Conservation (phyloP, 2,797 vertebrate species). For the Monodelphis domestica region DNA sequence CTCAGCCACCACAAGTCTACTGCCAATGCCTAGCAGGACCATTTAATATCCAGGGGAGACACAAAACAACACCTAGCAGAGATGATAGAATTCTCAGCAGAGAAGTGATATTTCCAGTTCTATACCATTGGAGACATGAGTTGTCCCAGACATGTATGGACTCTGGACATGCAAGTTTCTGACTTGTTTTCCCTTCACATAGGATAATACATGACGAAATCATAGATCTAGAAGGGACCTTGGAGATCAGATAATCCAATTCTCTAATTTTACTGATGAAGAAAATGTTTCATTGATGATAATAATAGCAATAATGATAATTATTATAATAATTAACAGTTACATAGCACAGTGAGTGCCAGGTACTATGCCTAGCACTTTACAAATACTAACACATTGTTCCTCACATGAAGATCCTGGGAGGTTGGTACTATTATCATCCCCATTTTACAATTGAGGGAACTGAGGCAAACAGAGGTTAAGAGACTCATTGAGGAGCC, state of each 20-base stretch:
- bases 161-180: neutral
- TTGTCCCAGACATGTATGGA: neutral
- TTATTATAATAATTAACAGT: neutral
- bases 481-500: neutral
- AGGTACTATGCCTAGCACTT: neutral
- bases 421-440: neutral
- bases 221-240: neutral
- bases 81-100: neutral
- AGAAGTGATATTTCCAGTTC: neutral
- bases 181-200: neutral
- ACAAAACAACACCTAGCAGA: neutral
- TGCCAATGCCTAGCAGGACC: neutral
- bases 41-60: neutral
- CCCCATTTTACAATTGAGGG: neutral
- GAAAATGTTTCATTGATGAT: neutral
- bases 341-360: neutral
- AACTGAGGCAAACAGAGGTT: neutral
- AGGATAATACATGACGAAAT: neutral
- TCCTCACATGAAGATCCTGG: neutral
- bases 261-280: neutral
- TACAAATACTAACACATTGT: neutral
- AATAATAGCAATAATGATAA: neutral
- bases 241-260: neutral
- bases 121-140: neutral
- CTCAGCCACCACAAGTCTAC: neutral